A percentile compares a stretch with the other conserved stretches of the same genome.
Evolutionary conservation across 2,888 invertebrate species (phyloP).

Genomic region (Chironomus tentans): DNA sequence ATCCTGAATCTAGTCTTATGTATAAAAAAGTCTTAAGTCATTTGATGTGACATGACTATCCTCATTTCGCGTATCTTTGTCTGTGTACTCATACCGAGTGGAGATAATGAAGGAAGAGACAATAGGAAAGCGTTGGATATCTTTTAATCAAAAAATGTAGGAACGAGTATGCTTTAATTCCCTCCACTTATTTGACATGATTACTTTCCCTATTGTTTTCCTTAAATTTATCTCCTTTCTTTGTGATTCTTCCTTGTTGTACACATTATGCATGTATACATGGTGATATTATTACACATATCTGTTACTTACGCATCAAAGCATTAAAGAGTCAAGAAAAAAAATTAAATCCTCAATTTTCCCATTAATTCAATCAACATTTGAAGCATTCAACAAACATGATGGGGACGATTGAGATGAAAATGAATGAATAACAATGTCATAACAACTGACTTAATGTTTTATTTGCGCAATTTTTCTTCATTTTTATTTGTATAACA

Average conservation of each 20-base stretch:
- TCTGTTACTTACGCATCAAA: too few species aligned
- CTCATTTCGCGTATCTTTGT: neutral
- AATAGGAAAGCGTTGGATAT: neutral
- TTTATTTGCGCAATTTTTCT: slow-evolving; percentile 5
- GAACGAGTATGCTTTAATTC: neutral
- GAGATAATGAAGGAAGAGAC: slow-evolving; percentile 21
- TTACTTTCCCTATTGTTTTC: neutral
- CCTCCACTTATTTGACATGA: neutral
- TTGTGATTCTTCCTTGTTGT: too few species aligned
- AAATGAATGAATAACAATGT: neutral
- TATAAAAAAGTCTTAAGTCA: too few species aligned
- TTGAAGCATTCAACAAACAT: neutral
- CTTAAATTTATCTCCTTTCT: neutral
- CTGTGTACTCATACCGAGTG: neutral
- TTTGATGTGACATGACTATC: neutral
- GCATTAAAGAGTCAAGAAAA: neutral
- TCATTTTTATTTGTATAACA: too few species aligned
- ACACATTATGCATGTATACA: too few species aligned
- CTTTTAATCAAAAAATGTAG: slow-evolving; percentile 6
- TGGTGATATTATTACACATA: too few species aligned
- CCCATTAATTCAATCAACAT: neutral
- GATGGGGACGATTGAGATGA: neutral
- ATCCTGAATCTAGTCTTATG: too few species aligned
- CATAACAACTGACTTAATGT: slow-evolving; percentile 5
- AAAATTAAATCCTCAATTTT: neutral